Percentiles rank a stretch among this genome's conserved stretches.
Conservation (phyloP, 1,140 invertebrate species). For the Calycopis cecrops region DNA sequence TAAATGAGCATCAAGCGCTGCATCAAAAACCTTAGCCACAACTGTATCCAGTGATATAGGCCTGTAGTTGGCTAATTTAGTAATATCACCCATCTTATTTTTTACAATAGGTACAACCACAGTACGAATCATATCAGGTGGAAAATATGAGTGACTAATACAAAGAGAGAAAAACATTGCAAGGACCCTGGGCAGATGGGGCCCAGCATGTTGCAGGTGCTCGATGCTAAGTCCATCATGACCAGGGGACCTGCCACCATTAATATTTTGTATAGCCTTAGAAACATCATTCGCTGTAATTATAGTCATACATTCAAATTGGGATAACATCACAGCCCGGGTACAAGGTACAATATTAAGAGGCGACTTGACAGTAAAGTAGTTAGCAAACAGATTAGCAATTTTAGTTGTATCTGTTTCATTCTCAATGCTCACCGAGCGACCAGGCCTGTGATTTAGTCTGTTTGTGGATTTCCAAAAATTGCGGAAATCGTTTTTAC, state of each 20-base stretch:
- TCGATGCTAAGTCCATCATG: constrained; percentile 4
- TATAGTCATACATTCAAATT: too few species aligned
- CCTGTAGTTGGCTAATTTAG: background rate
- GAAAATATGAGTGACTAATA: background rate
- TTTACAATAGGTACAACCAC: constrained; percentile 10
- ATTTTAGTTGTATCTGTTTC: background rate
- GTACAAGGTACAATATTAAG: background rate
- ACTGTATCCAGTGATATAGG: background rate
- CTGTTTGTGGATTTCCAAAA: background rate
- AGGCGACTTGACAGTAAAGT: constrained; percentile 6
- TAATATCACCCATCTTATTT: background rate
- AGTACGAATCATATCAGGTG: constrained; percentile 5
- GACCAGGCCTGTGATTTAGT: background rate
- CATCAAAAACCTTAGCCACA: background rate
- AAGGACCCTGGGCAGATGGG: constrained; percentile 1
- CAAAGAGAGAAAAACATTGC: background rate
- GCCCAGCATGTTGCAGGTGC: background rate
- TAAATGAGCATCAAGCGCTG: background rate
- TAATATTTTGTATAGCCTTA: background rate
- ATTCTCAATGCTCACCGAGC: constrained; percentile 11
- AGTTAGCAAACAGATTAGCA: constrained; percentile 9
- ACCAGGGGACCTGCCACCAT: background rate
- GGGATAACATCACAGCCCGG: background rate
- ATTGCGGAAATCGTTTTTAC: constrained; percentile 12
- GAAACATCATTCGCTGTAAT: too few species aligned